Base-by-base conservation (phyloP, 1,140 invertebrate genomes). In the Acromyrmex charruanus region DNA sequence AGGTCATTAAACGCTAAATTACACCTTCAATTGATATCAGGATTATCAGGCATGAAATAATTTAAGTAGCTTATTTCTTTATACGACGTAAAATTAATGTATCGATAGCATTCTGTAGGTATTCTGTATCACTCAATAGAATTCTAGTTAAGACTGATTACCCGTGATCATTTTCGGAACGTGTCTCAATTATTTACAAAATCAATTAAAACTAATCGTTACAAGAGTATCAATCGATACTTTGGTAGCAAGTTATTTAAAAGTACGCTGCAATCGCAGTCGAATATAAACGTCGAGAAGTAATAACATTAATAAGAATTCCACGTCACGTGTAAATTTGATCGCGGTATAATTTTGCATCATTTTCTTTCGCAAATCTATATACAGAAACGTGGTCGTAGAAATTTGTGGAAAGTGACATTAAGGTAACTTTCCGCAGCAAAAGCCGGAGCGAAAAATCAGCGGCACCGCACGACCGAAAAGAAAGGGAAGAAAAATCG, bases 371-470 rank as follows among this genome's bases (percentile, higher is more conserved):
- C 21, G 66, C 53, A 18, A 61, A 72, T 49, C 58, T 72, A 58
- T 69, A 35, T 68, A 68, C n/a, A 49, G 28, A n/a, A 69, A 39
- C 28, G 25, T 25, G 18, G 39, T 51, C 55, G 28, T 58, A 51
- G n/a, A 75, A 84, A 75, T 82, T 44, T 74, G 10, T 75, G 74
- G 14, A 16, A 18, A 16, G 39, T 16, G 69, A 75, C 58, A 39
- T 74, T 61, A 49, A 16, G 44, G 55, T 25, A 75, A 84, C 39
- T 75, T 72, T 66, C 39, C 58, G 51, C 75, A 28, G 14, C 14
- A n/a, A 71, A 81, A 81, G 12, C 2, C 35, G 21, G 44, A 21
- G 39, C 28, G 80, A 69, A 77, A 91, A 87, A 87, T 89, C 88
- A 65, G 59, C 75, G 82, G 51, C 3, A 10, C 14, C 21, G 21